Evolutionary conservation across 2,797 vertebrate species (phyloP).

Genomic region (Crenichthys baileyi): DNA sequence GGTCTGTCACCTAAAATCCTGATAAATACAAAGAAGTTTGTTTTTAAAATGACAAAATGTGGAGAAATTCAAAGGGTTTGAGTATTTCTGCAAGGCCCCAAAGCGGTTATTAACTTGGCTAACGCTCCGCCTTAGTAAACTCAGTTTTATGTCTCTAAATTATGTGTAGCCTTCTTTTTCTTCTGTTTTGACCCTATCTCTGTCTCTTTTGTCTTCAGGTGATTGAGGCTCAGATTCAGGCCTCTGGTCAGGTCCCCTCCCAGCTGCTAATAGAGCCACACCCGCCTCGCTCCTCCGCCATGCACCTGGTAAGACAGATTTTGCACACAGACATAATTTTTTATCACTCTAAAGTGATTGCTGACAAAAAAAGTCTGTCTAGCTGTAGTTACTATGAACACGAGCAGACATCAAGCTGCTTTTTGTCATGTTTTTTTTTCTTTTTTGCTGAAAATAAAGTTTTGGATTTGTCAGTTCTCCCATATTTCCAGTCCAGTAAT

Average conservation of each 20-base stretch:
- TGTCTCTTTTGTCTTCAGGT: constrained; percentile 69
- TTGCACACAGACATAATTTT: neutral
- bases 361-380: neutral
- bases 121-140: neutral
- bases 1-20: neutral
- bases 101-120: too few relatives aligned
- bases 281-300: constrained; percentile 95
- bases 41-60: neutral
- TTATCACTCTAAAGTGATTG: neutral
- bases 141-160: neutral
- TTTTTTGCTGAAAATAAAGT: neutral
- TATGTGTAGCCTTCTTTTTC: neutral
- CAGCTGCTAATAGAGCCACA: constrained; percentile 98
- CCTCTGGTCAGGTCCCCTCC: constrained; percentile 93
- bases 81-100: too few relatives aligned
- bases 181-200: neutral
- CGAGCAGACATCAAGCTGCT: neutral
- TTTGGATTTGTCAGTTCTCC: neutral
- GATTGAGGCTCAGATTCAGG: constrained; percentile 93
- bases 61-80: too few relatives aligned
- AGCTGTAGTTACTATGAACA: neutral
- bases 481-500: neutral
- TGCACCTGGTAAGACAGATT: constrained; percentile 92
- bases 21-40: neutral
- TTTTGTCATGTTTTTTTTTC: neutral